Conservation (phyloP, 2,888 invertebrate species). For the Lepidonotus clava region DNA sequence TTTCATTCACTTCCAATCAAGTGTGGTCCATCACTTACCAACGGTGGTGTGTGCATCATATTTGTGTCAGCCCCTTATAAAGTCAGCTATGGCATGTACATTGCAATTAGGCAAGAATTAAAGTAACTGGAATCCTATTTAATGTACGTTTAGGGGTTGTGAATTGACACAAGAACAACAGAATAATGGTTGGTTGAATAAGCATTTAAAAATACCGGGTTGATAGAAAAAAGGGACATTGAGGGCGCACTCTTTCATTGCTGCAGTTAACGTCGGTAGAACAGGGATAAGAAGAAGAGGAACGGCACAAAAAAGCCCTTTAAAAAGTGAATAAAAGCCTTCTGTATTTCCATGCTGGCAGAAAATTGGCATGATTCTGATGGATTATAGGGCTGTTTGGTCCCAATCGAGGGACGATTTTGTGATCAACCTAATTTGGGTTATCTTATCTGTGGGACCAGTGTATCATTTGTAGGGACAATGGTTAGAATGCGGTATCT, state of each 20-base stretch:
- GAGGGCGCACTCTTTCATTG: not conserved
- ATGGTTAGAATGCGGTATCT: not conserved
- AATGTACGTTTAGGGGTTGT: too few species aligned
- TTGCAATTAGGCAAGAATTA: too few species aligned
- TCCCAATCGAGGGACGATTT: not conserved
- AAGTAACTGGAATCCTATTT: too few species aligned
- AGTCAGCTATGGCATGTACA: too few species aligned
- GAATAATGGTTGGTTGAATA: not conserved
- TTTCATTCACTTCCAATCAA: too few species aligned
- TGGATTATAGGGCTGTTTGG: not conserved
- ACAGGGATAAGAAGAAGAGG: not conserved
- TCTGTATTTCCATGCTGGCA: not conserved
- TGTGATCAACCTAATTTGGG: constrained; percentile 34
- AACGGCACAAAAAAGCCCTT: not conserved
- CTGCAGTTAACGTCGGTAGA: not conserved
- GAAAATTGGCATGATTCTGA: not conserved
- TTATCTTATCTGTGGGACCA: not conserved
- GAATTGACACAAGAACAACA: too few species aligned
- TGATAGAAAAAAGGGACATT: not conserved
- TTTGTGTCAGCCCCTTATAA: too few species aligned
- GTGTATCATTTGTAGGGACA: not conserved
- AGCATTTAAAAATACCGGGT: not conserved
- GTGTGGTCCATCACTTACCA: too few species aligned
- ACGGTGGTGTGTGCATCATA: too few species aligned
- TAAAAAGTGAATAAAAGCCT: not conserved